These are phyloP conservation scores for Pycnomerus fuliginosus DNA, from an alignment of 2,888 invertebrate genomes.

Conservation along the genomic window DNA sequence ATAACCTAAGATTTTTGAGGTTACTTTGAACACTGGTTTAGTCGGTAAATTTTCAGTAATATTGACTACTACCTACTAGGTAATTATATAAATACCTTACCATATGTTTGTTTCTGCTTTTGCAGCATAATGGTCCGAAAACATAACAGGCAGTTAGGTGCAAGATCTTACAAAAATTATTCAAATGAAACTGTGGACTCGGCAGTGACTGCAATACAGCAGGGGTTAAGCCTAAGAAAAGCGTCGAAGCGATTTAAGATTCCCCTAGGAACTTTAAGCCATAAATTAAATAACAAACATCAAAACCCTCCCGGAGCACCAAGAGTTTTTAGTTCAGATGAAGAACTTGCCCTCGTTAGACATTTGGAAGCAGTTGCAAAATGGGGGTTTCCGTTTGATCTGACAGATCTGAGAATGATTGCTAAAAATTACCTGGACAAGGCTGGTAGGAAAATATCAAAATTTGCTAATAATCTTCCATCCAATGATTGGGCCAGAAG, in stretches of 20 bases:
- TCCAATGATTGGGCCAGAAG: conserved; percentile 20
- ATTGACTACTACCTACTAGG: too few relatives aligned
- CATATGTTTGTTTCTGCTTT: too few relatives aligned
- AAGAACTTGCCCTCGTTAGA: not conserved
- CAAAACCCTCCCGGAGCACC: not conserved
- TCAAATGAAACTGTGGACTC: not conserved
- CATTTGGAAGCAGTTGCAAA: not conserved
- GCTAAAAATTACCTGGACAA: conserved; percentile 24
- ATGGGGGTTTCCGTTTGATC: conserved; percentile 19
- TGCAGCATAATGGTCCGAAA: not conserved
- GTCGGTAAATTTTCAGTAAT: too few relatives aligned
- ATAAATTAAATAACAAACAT: not conserved
- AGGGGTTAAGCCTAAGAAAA: not conserved
- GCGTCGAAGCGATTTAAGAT: too few relatives aligned
- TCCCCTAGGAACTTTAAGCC: not conserved
- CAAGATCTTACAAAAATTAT: too few relatives aligned
- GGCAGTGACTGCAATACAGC: not conserved
- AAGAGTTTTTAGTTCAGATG: too few relatives aligned
- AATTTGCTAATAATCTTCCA: conserved; percentile 24
- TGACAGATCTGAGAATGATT: conserved; percentile 26
- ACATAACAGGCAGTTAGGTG: not conserved
- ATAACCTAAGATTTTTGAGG: too few relatives aligned
- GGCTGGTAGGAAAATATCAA: too few relatives aligned
- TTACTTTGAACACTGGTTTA: too few relatives aligned
- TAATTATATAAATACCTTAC: too few relatives aligned